These are phyloP conservation scores for Atta texana DNA, from an alignment of 1,140 invertebrate species.

Conservation along the genomic window DNA sequence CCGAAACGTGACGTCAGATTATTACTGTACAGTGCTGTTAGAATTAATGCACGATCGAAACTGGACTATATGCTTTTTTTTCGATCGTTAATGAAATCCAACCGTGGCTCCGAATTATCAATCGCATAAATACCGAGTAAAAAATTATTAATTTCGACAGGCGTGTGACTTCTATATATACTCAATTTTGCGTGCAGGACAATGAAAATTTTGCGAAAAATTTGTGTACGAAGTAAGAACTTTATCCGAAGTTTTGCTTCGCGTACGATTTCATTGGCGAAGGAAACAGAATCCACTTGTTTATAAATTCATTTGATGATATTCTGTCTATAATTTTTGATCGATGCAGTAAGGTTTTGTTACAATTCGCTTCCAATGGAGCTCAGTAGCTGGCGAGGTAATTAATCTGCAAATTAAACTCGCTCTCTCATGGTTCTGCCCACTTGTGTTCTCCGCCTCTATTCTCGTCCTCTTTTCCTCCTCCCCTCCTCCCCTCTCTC, in stretches of 20 bases:
- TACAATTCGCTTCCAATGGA: constrained; percentile 28
- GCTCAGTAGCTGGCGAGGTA: constrained; percentile 37
- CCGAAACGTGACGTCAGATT: constrained; percentile 60
- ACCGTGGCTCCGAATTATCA: constrained; percentile 31
- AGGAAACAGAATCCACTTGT: background rate
- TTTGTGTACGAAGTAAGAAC: background rate
- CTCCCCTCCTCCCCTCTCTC: too few species aligned
- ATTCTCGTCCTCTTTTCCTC: background rate
- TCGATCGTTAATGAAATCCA: constrained; percentile 67
- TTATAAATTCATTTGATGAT: background rate
- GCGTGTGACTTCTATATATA: background rate
- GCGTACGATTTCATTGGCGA: background rate
- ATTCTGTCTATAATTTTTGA: constrained; percentile 36
- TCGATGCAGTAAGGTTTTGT: constrained; percentile 5
- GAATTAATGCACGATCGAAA: constrained; percentile 65
- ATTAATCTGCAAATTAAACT: constrained; percentile 65
- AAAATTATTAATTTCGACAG: constrained; percentile 59
- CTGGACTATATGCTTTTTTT: constrained; percentile 29
- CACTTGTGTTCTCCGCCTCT: background rate
- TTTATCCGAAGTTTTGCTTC: background rate
- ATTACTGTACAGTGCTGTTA: constrained; percentile 56
- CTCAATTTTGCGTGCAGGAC: background rate
- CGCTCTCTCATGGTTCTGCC: constrained; percentile 16
- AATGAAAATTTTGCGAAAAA: constrained; percentile 10
- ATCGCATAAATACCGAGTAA: constrained; percentile 53